phyloP scores from a whole-genome alignment of 2,113 vertebrate species.

The Lasiurus cinereus region DNA sequence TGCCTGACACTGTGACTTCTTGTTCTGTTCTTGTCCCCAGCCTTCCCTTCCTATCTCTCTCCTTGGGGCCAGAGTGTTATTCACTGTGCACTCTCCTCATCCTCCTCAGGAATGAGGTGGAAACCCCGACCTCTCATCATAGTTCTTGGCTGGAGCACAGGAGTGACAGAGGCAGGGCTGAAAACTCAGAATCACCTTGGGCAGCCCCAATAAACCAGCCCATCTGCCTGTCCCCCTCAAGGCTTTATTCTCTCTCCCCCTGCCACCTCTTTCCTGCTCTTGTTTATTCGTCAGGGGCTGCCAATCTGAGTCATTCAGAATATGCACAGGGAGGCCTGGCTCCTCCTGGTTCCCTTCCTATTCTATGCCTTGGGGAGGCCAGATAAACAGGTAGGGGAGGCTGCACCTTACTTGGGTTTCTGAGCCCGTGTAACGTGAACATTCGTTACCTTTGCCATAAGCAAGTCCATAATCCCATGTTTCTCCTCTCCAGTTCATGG shows the following conservation, averaged over 20 bases:
- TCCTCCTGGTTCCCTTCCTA: conserved; percentile 31
- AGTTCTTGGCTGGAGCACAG: not conserved
- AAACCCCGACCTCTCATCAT: not conserved
- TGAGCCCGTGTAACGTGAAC: not conserved
- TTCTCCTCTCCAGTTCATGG: not conserved
- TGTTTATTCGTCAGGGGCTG: conserved; percentile 45
- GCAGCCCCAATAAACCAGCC: too few species aligned
- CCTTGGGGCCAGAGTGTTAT: fast-evolving
- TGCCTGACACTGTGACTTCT: conserved; percentile 23
- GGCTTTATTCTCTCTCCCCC: not conserved
- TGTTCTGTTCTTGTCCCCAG: not conserved
- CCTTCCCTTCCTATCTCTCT: conserved; percentile 2
- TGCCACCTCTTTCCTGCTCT: not conserved
- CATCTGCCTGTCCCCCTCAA: not conserved
- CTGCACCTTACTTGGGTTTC: not conserved
- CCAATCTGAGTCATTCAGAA: conserved; percentile 60
- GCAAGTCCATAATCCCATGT: conserved; percentile 14
- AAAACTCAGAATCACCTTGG: not conserved
- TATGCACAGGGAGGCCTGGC: conserved; percentile 32
- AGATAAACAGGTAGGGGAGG: conserved; percentile 44
- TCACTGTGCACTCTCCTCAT: not conserved
- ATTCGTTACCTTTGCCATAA: not conserved
- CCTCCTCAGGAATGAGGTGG: fast-evolving
- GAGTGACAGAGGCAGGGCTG: not conserved
- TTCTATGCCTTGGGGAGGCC: conserved; percentile 20